These are phyloP conservation scores for Rhodophaea formosa DNA, from an alignment of 2,888 invertebrate species.

Conservation along the genomic window DNA sequence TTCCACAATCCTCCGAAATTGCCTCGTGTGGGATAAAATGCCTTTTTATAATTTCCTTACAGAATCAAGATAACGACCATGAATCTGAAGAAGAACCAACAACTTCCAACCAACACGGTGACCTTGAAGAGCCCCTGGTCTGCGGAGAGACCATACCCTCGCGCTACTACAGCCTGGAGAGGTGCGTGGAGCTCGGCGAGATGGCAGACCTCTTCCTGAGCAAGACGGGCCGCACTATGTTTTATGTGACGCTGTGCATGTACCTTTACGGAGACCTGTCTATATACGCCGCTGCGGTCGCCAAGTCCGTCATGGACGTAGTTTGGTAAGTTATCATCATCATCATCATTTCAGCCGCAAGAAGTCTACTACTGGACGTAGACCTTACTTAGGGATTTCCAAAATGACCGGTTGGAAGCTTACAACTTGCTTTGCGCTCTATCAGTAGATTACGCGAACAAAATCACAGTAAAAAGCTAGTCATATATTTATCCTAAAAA, in stretches of 20 bases:
- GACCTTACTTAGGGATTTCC: too few species aligned
- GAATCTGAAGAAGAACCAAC: conserved; percentile 64
- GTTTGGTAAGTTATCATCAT: conserved; percentile 86
- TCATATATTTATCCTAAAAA: neutral
- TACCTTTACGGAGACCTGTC: conserved; percentile 98
- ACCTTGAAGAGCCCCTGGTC: conserved; percentile 70
- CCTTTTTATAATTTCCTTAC: too few species aligned
- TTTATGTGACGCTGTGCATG: conserved; percentile 91
- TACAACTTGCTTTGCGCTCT: too few species aligned
- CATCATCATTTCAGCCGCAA: too few species aligned
- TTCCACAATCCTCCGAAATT: too few species aligned
- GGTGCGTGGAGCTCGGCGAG: conserved; percentile 90
- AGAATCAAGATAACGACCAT: conserved; percentile 65
- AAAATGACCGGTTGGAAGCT: too few species aligned
- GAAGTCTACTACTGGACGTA: too few species aligned
- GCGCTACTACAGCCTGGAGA: conserved; percentile 84
- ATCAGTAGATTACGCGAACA: too few species aligned
- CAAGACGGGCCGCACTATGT: conserved; percentile 88
- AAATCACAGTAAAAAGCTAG: too few species aligned
- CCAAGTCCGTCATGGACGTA: conserved; percentile 95
- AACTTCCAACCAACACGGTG: conserved; percentile 51
- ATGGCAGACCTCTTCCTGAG: conserved; percentile 95
- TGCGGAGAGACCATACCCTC: conserved; percentile 67
- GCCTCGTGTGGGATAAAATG: too few species aligned
- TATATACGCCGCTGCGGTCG: conserved; percentile 96